These are phyloP conservation scores for Salminus brasiliensis DNA, from an alignment of 2,113 vertebrate species.

Conservation along the genomic window DNA sequence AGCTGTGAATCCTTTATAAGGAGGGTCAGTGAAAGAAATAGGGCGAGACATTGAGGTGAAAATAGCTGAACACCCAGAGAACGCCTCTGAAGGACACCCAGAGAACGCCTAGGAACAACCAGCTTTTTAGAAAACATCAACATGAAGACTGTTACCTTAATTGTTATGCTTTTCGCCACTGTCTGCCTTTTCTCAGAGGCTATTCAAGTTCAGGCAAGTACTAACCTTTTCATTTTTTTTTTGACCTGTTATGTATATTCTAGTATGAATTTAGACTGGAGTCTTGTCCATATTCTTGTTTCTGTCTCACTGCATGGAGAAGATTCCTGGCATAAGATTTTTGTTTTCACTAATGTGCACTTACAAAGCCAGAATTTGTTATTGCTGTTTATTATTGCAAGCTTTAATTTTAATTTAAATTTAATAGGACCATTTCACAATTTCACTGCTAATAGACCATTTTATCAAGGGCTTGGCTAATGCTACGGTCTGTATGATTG, in stretches of 20 bases:
- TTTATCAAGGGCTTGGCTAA: neutral
- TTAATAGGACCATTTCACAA: neutral
- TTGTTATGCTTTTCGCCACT: slow-evolving; percentile 61
- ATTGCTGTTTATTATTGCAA: neutral
- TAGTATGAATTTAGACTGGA: neutral
- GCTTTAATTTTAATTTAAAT: too few species aligned
- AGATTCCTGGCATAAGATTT: too few species aligned
- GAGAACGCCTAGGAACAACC: slow-evolving; percentile 5
- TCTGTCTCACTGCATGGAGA: neutral
- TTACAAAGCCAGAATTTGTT: too few species aligned
- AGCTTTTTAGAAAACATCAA: slow-evolving; percentile 34
- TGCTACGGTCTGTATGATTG: neutral
- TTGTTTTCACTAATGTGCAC: too few species aligned
- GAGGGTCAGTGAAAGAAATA: slow-evolving; percentile 3
- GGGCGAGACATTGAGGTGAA: slow-evolving; percentile 54
- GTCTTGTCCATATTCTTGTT: neutral
- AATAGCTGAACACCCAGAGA: slow-evolving; percentile 38
- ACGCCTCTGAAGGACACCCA: slow-evolving; percentile 50
- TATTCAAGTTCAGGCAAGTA: slow-evolving; percentile 73
- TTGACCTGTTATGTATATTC: neutral
- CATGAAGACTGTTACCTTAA: slow-evolving; percentile 70
- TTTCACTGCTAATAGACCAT: neutral
- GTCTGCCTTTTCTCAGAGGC: slow-evolving; percentile 65
- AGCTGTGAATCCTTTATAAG: slow-evolving; percentile 64
- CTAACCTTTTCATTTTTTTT: neutral